Base-by-base conservation (phyloP, 2,797 vertebrate genomes). In the Sebastes baramenuke region DNA sequence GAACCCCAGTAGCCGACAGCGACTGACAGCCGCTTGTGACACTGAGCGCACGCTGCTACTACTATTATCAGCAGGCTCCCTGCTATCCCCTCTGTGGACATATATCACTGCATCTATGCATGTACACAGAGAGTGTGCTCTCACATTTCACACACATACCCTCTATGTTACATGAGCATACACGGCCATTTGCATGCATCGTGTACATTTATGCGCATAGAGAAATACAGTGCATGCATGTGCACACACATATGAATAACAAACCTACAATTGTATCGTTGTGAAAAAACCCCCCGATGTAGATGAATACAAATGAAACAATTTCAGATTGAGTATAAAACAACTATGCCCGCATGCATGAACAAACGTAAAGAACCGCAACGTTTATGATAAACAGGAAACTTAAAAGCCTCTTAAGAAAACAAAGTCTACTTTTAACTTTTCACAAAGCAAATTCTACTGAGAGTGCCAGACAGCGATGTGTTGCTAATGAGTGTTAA, bases 1-100 rank as follows among this genome's bases (percentile, higher is more conserved):
- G 82, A 88, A 91, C 73, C 84, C 38, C 78, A 85, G 84, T 79
- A 83, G 86, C 91, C 86, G 78, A 77, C 72, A 89, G 88, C 27
- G 1, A 74, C 77, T 83, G 56, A 72, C 16, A 91, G 80, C 69
- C 46, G 34, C 77, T 83, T 76, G 77, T 86, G 85, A 91, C 80
- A 88, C 71, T 1, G 61, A 85, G 75, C 61, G 5, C 67, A 88
- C 49, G 73, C 72, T 49, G 79, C 68, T 79, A 34, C 78, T 67
- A 59, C 79, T 82, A 80, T 86, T 82, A 82, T 83, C 79, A 83
- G 77, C 46, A 80, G 81, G 68, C 55, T 74, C 74, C 75, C 78
- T 67, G 76, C 76, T 70, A 54, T 72, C 49, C 20, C 68, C 46
- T 60, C 67, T 34, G 25, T 9, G 60, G 61, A 71, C 58, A 70